Conservation (phyloP, 2,797 vertebrate species). For the Neostethus bicornis region DNA sequence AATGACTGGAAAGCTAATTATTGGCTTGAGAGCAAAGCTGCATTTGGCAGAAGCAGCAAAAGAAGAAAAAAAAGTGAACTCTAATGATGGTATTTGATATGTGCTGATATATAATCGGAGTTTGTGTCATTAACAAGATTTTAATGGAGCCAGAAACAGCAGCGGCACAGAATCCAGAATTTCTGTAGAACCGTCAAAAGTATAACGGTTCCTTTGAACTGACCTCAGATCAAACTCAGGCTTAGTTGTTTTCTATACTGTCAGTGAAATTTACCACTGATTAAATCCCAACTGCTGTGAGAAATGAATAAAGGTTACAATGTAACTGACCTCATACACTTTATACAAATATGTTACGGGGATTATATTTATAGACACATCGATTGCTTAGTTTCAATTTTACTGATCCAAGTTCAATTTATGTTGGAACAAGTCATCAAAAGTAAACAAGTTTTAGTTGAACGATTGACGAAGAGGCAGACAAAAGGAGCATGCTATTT, state of each 20-base stretch:
- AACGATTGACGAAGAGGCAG: no score
- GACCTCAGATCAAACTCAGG: background rate
- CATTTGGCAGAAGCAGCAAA: conserved; percentile 34
- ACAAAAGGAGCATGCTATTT: no score
- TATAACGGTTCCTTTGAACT: background rate
- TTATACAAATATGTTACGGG: no score
- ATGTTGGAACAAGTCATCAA: no score
- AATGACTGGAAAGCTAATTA: conserved; percentile 39
- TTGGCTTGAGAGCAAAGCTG: conserved; percentile 34
- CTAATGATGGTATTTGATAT: conserved; percentile 48
- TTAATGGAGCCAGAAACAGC: conserved; percentile 7
- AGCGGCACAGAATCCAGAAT: background rate
- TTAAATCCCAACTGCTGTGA: background rate
- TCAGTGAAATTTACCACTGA: background rate
- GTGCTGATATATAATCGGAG: conserved; percentile 13
- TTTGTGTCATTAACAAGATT: conserved; percentile 10
- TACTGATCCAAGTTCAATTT: no score
- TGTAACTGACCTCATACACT: no score
- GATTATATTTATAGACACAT: no score
- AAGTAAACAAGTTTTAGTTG: no score
- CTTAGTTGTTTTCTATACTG: background rate
- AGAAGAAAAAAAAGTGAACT: conserved; percentile 41
- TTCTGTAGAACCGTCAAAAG: background rate
- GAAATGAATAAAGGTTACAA: background rate
- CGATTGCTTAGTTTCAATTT: no score